Base-by-base conservation (phyloP, 2,888 invertebrate genomes). In the Noctuana brunneofusca region DNA sequence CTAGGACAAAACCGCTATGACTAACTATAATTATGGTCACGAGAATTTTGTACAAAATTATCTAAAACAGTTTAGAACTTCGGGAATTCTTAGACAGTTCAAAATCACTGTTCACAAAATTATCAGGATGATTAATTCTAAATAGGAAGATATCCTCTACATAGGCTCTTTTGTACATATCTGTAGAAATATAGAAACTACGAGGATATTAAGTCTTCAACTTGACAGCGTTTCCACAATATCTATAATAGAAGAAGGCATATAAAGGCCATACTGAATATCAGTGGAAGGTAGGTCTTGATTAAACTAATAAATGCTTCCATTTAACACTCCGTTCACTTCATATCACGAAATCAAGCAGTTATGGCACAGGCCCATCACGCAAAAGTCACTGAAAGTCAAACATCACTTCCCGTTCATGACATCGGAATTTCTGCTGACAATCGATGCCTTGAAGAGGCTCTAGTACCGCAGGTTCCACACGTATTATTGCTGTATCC, bases 401-500 rank as follows among this genome's bases (percentile, higher is more conserved):
- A 72, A 69, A 71, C 5, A 27, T 27, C 27, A 27, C 6, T 5
- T 14, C 16, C 16, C 68, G 73, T 87, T 91, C 89, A 91, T 81
- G 91, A 91, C 87, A 91, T 86, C 32, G 90, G 91, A 65, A 91
- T 90, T 79, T 91, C 91, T 1, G 91, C 90, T 66, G 91, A 91
- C 66, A 91, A 69, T 43, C 91, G 83, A 75, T 91, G 91, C 65
- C 89, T 81, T 11, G 92, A 93, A 2, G 93, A 92, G 3, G 93
- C 93, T 57, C 93, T 85, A 1, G 94, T 93, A 11, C 95, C 95
- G 48, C 75, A 75, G 0, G 95, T 95, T 1, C 95, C 95, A 67
- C 94, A 94, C 3, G 95, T 95, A 75, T 95, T 95, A 83, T 96
- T 96, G 82, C 96, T 96, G 84, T 96, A 96, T 9, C 96, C 96